phyloP scores from a whole-genome alignment of 1,140 invertebrate species.

The Sitophilus oryzae region DNA sequence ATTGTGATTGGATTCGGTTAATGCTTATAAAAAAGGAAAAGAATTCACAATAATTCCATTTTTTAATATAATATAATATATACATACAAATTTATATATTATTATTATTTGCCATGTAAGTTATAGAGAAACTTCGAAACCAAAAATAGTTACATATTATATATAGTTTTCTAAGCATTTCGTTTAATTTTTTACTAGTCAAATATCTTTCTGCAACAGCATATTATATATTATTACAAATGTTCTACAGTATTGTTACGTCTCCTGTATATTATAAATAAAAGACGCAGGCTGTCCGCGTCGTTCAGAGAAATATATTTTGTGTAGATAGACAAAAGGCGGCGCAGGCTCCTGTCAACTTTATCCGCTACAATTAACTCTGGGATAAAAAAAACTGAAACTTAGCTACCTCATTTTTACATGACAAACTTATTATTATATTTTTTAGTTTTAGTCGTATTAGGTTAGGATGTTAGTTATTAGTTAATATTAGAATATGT shows the following conservation, averaged over 20 bases:
- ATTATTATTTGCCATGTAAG: slow-evolving; percentile 13
- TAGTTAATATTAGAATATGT: not conserved
- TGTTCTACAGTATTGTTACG: slow-evolving; percentile 19
- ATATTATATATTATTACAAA: too few species aligned
- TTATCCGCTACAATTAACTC: too few species aligned
- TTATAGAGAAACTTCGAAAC: slow-evolving; percentile 4
- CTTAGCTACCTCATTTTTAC: slow-evolving; percentile 28
- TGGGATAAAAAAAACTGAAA: slow-evolving; percentile 16
- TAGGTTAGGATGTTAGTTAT: slow-evolving; percentile 4
- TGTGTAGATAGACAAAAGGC: too few species aligned
- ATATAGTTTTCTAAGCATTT: slow-evolving; percentile 10
- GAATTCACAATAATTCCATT: slow-evolving; percentile 2
- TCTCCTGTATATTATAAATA: too few species aligned
- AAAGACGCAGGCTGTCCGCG: not conserved
- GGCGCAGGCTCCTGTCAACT: too few species aligned
- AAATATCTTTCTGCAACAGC: slow-evolving; percentile 16
- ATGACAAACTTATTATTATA: slow-evolving; percentile 21
- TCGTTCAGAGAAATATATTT: slow-evolving; percentile 1
- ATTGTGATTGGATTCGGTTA: slow-evolving; percentile 13
- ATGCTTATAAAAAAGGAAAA: not conserved
- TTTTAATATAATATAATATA: not conserved
- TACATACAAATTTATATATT: too few species aligned
- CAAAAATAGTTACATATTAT: slow-evolving; percentile 9
- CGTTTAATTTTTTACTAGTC: slow-evolving; percentile 15
- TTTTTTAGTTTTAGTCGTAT: too few species aligned